phyloP scores from a whole-genome alignment of 2,113 vertebrate species.

The Neoarius graeffei region DNA sequence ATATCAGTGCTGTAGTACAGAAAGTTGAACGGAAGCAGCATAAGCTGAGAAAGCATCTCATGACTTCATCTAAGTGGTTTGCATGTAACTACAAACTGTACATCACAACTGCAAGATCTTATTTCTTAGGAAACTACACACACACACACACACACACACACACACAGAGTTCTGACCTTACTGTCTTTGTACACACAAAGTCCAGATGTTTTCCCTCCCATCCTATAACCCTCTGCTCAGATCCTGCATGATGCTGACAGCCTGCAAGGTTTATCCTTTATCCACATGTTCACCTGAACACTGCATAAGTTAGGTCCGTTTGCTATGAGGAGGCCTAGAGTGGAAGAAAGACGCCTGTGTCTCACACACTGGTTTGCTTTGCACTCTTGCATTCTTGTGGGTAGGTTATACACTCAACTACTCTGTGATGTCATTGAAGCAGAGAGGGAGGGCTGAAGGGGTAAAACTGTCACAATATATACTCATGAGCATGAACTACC shows the following conservation, averaged over 20 bases:
- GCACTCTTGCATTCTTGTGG: conserved; percentile 55
- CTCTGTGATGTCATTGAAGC: conserved; percentile 52
- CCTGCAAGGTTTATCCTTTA: background rate
- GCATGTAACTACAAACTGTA: conserved; percentile 21
- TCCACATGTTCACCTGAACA: conserved; percentile 31
- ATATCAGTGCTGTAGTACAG: background rate
- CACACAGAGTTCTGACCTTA: conserved; percentile 18
- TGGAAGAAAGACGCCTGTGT: conserved; percentile 39
- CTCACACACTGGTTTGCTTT: conserved; percentile 7
- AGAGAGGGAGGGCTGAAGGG: conserved; percentile 33
- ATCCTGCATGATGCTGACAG: conserved; percentile 58
- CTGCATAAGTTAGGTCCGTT: background rate
- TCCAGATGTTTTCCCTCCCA: conserved; percentile 23
- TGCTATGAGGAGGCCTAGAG: background rate
- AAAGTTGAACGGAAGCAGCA: conserved; percentile 26
- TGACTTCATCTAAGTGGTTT: background rate
- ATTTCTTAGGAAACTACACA: conserved; percentile 26
- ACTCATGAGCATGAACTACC: background rate
- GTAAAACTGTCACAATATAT: conserved; percentile 30
- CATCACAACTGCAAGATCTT: background rate
- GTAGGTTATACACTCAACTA: conserved; percentile 50
- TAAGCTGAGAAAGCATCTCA: conserved; percentile 11
- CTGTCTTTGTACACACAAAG: conserved; percentile 20
- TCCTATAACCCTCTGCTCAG: background rate
- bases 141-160: conserved; percentile 10